Base-by-base conservation (phyloP, 2,888 invertebrate genomes). In the Ochlodes sylvanus region DNA sequence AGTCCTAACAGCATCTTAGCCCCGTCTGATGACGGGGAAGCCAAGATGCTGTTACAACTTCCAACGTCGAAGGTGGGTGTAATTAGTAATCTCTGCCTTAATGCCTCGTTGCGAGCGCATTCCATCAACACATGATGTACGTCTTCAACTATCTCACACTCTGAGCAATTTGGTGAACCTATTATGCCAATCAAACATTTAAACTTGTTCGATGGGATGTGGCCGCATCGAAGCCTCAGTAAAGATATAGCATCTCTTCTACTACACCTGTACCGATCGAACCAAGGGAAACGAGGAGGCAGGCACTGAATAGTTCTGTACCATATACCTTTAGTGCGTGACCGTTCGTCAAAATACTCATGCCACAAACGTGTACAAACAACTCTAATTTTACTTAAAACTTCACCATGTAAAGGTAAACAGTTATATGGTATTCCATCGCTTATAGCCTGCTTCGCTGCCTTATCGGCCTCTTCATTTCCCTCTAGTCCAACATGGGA, bases 401-500 rank as follows among this genome's bases (percentile, higher is more conserved):
- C 12, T 12, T 62, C 62, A 32, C 52, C 52, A 15, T 38, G 38
- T n/a, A 62, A 7, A 10, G 52, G 62, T n/a, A 62, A 9, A 19
- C 50, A 52, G 27, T 38, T 19, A 15, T 38, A 62, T 19, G 52
- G 52, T 17, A 62, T 19, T 0, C 62, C 62, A 3, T 50, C 52
- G n/a, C 19, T 38, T 2, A 38, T 14, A n/a, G 62, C 50, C 27
- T 58, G 21, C 21, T 47, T 65, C 14, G 65, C 65, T 9, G 56
- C 34, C 2, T 15, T 12, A 15, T 65, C 58, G 3, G 50, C 65
- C 50, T 47, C 50, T 14, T 58, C 65, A 17, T 65, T 65, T 19
- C 65, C 65, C 41, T 14, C 6, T 17, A 65, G 21, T 1, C 58
- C 58, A 27, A 52, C 50, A 58, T 68, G 68, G 12, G 68, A 62